These are phyloP conservation scores for Tetramorium alpestre DNA, from an alignment of 1,140 invertebrate species.

Conservation along the genomic window DNA sequence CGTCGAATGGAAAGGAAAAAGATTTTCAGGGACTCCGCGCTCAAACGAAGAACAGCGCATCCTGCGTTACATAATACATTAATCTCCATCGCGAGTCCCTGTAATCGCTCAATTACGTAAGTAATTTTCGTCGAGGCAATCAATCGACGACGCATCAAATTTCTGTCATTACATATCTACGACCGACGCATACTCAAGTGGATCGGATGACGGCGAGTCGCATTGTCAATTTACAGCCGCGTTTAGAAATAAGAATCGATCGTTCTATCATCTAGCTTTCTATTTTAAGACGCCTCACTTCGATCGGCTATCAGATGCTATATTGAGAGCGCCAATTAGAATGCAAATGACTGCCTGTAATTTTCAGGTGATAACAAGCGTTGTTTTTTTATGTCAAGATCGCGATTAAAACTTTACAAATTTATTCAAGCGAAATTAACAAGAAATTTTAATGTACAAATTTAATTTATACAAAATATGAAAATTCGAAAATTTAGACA, in stretches of 20 bases:
- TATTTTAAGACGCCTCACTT: conserved; percentile 37
- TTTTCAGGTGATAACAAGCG: conserved; percentile 20
- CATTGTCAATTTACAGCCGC: conserved; percentile 38
- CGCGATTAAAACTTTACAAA: not conserved
- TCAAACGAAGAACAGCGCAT: conserved; percentile 73
- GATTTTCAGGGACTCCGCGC: conserved; percentile 71
- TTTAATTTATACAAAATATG: not conserved
- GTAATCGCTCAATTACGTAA: conserved; percentile 75
- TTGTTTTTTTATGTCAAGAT: not conserved
- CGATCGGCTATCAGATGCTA: conserved; percentile 31
- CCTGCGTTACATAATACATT: conserved; percentile 76
- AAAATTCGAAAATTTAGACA: not conserved
- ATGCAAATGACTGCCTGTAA: conserved; percentile 44
- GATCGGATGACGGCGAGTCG: not conserved
- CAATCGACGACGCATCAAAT: conserved; percentile 67
- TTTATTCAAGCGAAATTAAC: too few species aligned
- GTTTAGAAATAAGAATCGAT: conserved; percentile 49
- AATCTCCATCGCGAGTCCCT: conserved; percentile 67
- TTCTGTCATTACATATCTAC: conserved; percentile 60
- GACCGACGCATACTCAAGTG: conserved; percentile 45
- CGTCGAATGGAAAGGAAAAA: conserved; percentile 20
- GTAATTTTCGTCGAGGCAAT: conserved; percentile 75
- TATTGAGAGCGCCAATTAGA: conserved; percentile 41
- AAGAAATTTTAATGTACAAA: not conserved
- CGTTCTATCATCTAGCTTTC: conserved; percentile 7